Evolutionary conservation across 2,797 vertebrate genomes (phyloP).

Genomic region (Astyanax mexicanus): DNA sequence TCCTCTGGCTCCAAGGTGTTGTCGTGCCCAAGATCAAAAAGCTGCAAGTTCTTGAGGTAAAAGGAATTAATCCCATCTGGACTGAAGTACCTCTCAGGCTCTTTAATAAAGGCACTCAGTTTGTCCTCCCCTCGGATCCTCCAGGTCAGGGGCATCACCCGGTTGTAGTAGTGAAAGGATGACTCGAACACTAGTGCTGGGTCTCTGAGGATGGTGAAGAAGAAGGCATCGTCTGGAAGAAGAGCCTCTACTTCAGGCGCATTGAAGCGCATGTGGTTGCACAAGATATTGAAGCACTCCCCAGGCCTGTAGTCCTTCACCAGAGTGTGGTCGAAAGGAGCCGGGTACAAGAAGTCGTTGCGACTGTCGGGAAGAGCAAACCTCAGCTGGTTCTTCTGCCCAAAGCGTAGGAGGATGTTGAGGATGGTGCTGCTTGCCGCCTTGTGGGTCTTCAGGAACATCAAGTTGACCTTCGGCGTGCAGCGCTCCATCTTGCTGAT

Average conservation of each 20-base stretch:
- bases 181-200: slow-evolving; percentile 92
- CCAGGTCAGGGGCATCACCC: slow-evolving; percentile 88
- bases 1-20: slow-evolving; percentile 81
- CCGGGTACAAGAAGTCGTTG: slow-evolving; percentile 93
- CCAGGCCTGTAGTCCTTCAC: slow-evolving; percentile 89
- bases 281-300: slow-evolving; percentile 90
- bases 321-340: slow-evolving; percentile 83
- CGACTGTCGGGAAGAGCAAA: slow-evolving; percentile 90
- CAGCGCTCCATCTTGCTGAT: slow-evolving; percentile 63
- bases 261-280: slow-evolving; percentile 96
- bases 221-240: slow-evolving; percentile 78
- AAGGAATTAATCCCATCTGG: slow-evolving; percentile 87
- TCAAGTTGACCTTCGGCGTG: slow-evolving; percentile 80
- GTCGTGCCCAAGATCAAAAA: slow-evolving; percentile 93
- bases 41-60: slow-evolving; percentile 92
- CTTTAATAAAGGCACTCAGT: slow-evolving; percentile 82
- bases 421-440: slow-evolving; percentile 95
- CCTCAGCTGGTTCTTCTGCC: slow-evolving; percentile 87
- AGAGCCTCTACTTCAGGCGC: slow-evolving; percentile 84
- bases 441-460: slow-evolving; percentile 98
- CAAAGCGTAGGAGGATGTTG: slow-evolving; percentile 94
- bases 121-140: slow-evolving; percentile 81
- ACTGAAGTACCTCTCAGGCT: slow-evolving; percentile 83
- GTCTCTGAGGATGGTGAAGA: slow-evolving; percentile 90
- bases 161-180: slow-evolving; percentile 90